Evolutionary conservation across 37 sponge, comb jelly and placozoan genomes (phyloP).

Genomic region (Haliclona indistincta): DNA sequence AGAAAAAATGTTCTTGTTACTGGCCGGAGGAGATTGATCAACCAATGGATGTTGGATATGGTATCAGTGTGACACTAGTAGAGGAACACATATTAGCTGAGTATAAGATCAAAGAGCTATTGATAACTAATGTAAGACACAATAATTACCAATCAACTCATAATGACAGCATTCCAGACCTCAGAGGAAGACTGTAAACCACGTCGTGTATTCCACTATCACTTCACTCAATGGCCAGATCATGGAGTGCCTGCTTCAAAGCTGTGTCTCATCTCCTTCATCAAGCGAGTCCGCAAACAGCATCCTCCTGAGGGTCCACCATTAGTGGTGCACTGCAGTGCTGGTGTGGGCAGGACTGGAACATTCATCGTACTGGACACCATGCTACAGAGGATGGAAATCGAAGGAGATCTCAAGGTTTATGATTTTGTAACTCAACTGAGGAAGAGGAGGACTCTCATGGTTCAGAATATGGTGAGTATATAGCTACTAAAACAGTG

Average conservation of each 20-base stretch:
- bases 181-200: too few species aligned
- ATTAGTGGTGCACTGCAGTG: constrained; percentile 84
- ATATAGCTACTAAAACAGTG: too few species aligned
- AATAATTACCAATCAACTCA: too few species aligned
- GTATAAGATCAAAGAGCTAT: constrained; percentile 58
- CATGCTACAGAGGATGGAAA: constrained; percentile 59
- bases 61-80: constrained; percentile 52
- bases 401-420: constrained; percentile 34
- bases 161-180: not conserved
- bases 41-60: constrained; percentile 12
- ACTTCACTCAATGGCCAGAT: constrained; percentile 85
- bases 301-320: constrained; percentile 34
- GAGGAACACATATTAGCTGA: constrained; percentile 50
- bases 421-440: constrained; percentile 37
- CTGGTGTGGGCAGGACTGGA: constrained; percentile 79
- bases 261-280: constrained; percentile 66
- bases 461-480: constrained; percentile 80
- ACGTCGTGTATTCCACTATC: constrained; percentile 59
- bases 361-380: constrained; percentile 67
- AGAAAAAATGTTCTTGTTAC: constrained; percentile 82
- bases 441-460: constrained; percentile 28
- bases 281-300: constrained; percentile 43
- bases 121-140: constrained; percentile 44
- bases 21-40: constrained; percentile 63
- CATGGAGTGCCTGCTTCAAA: constrained; percentile 78